These are phyloP conservation scores for Bos javanicus DNA, from an alignment of 2,113 vertebrate genomes.

Conservation along the genomic window DNA sequence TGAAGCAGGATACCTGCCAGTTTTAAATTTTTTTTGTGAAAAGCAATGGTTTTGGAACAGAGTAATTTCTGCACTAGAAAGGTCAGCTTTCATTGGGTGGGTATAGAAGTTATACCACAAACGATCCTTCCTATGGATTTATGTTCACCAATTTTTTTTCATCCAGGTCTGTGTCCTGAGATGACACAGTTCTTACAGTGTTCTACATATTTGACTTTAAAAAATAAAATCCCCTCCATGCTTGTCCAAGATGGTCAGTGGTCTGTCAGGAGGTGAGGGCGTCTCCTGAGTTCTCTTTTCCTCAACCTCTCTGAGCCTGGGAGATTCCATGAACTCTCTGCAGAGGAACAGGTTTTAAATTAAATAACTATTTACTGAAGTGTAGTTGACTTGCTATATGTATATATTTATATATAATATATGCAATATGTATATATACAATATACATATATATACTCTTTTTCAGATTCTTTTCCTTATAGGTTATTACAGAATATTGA, in stretches of 20 bases:
- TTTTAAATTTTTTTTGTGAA: background rate
- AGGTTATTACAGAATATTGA: background rate
- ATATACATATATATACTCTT: background rate
- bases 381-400: background rate
- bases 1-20: background rate
- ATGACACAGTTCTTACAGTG: background rate
- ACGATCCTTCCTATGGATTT: background rate
- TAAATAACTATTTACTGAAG: background rate
- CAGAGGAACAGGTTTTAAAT: background rate
- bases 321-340: background rate
- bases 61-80: background rate
- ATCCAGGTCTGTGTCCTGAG: background rate
- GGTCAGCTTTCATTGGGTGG: background rate
- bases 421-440: background rate
- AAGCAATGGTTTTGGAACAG: background rate
- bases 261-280: rapidly evolving
- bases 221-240: background rate
- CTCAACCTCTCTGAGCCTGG: background rate
- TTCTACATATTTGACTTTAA: background rate
- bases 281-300: background rate
- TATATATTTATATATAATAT: background rate
- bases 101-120: background rate
- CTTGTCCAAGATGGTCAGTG: background rate
- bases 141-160: background rate
- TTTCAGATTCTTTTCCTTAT: background rate